Conservation (phyloP, 2,888 invertebrate species). For the Euspilapteryx auroguttella region DNA sequence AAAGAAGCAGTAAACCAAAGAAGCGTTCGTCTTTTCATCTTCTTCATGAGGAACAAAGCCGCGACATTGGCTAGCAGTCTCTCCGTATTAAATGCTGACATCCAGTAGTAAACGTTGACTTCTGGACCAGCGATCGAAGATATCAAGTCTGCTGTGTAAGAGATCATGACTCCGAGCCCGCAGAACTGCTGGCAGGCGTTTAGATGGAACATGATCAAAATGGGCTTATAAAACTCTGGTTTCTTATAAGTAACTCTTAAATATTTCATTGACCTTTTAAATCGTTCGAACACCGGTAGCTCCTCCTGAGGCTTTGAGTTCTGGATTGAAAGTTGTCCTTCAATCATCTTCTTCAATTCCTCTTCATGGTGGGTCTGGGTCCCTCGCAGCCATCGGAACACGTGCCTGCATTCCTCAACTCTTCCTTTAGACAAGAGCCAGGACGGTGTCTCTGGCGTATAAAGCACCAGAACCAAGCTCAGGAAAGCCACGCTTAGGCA, state of each 20-base stretch:
- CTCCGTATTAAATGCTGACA: conserved; percentile 65
- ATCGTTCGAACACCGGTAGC: conserved; percentile 15
- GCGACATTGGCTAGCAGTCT: conserved; percentile 63
- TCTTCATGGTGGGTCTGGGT: conserved; percentile 25
- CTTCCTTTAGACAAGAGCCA: conserved; percentile 66
- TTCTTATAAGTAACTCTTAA: conserved; percentile 26
- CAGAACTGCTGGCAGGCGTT: conserved; percentile 70
- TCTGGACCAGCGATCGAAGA: conserved; percentile 59
- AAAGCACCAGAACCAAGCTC: conserved; percentile 51
- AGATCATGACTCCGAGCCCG: conserved; percentile 70
- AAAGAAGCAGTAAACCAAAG: not conserved
- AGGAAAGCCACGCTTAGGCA: conserved; percentile 51
- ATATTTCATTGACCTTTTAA: conserved; percentile 20
- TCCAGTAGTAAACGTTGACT: conserved; percentile 64
- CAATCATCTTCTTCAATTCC: conserved; percentile 50
- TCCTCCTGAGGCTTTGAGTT: conserved; percentile 23
- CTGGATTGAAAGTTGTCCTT: conserved; percentile 29
- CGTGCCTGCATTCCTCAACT: conserved; percentile 52
- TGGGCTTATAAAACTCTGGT: conserved; percentile 62
- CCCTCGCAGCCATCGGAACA: conserved; percentile 63
- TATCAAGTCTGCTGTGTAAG: conserved; percentile 69
- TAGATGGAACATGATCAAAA: conserved; percentile 61
- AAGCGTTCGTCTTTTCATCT: not conserved
- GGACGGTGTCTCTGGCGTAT: conserved; percentile 66
- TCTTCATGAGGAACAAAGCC: conserved; percentile 50